These are phyloP conservation scores for Trichoplusia ni DNA, from an alignment of 1,140 invertebrate species.

Conservation along the genomic window DNA sequence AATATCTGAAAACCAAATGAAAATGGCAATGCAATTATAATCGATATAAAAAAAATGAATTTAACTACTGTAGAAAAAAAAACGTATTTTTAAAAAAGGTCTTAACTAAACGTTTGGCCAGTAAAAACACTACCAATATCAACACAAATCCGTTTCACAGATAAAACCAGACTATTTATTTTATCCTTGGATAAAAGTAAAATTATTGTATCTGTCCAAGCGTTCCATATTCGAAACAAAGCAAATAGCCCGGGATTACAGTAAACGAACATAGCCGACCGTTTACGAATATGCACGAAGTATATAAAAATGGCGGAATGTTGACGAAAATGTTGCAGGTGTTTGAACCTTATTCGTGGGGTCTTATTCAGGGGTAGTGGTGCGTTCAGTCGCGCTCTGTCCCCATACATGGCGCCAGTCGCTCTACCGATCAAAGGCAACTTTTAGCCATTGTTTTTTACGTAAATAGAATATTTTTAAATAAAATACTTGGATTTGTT, in stretches of 20 bases:
- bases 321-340: background rate
- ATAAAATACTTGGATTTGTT: background rate
- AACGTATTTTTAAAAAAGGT: too few relatives aligned
- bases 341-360: background rate
- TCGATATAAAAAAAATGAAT: too few relatives aligned
- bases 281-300: conserved; percentile 5
- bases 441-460: conserved; percentile 1
- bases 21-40: too few relatives aligned
- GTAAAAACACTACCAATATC: too few relatives aligned
- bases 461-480: conserved; percentile 5
- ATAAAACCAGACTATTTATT: background rate
- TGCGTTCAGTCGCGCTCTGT: background rate
- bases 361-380: background rate
- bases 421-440: conserved; percentile 6
- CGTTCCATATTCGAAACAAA: background rate
- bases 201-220: background rate
- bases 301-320: background rate
- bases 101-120: too few relatives aligned
- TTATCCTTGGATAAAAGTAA: background rate
- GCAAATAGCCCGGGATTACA: background rate
- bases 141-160: background rate
- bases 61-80: too few relatives aligned
- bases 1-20: background rate
- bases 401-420: background rate
- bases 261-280: background rate